Percentiles rank a stretch among this genome's conserved stretches.
phyloP scores from a whole-genome alignment of 1,140 invertebrate species.

The Drosophila lacertosa region DNA sequence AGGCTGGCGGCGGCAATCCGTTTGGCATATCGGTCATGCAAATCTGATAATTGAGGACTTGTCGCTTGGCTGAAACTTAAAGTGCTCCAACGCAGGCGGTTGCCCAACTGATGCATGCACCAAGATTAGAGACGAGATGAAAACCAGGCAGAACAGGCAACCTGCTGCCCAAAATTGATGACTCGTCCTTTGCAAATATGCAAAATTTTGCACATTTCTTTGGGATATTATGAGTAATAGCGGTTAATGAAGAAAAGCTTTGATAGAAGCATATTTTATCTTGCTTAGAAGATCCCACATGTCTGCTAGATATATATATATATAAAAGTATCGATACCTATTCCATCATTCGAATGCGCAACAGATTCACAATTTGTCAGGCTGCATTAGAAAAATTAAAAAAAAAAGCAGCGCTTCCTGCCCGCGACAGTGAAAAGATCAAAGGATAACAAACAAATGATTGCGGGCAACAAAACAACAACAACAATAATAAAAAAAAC shows the following conservation, averaged over 20 bases:
- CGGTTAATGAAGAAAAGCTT: slow-evolving; percentile 11
- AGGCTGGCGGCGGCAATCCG: slow-evolving; percentile 21
- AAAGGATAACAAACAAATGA: slow-evolving; percentile 80
- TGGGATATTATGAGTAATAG: slow-evolving; percentile 56
- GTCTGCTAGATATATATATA: too few relatives aligned
- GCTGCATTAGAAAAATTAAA: slow-evolving; percentile 74
- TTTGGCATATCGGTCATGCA: slow-evolving; percentile 72
- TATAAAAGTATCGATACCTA: neutral
- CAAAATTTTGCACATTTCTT: slow-evolving; percentile 61
- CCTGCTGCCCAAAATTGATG: slow-evolving; percentile 64
- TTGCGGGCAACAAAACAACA: slow-evolving; percentile 52
- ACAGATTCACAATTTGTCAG: slow-evolving; percentile 66
- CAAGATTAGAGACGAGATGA: slow-evolving; percentile 55
- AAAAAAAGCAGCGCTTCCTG: slow-evolving; percentile 32
- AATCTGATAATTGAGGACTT: slow-evolving; percentile 82
- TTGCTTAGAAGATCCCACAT: neutral
- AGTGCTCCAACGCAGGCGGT: slow-evolving; percentile 45
- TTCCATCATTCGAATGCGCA: slow-evolving; percentile 12
- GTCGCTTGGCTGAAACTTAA: slow-evolving; percentile 72
- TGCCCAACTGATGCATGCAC: slow-evolving; percentile 49
- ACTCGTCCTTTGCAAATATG: slow-evolving; percentile 48
- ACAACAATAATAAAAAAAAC: slow-evolving; percentile 10
- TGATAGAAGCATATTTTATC: too few relatives aligned
- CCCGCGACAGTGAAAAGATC: slow-evolving; percentile 73
- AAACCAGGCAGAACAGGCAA: slow-evolving; percentile 6